A percentile compares a stretch with the other conserved stretches of the same genome.
Conservation (phyloP, 2,113 vertebrate genomes). For the Hylia prasina region DNA sequence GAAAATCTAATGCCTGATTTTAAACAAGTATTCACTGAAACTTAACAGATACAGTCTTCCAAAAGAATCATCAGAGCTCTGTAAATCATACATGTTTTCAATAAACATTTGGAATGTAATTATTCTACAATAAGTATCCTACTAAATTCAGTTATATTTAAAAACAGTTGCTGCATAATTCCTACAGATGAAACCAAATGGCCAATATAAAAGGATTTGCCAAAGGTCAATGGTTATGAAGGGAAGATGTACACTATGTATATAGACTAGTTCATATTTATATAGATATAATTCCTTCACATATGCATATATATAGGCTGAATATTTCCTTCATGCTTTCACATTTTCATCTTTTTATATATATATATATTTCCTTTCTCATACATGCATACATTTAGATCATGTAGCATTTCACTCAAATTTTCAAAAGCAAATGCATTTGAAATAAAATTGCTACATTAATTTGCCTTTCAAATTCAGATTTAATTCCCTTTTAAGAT, state of each 20-base stretch:
- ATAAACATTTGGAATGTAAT: slow-evolving; percentile 35
- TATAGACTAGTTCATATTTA: neutral
- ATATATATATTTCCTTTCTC: neutral
- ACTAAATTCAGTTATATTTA: neutral
- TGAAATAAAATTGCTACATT: neutral
- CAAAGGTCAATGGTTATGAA: neutral
- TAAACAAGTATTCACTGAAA: slow-evolving; percentile 13
- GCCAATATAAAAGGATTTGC: neutral
- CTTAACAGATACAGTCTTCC: slow-evolving; percentile 23
- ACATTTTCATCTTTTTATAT: neutral
- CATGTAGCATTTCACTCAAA: neutral
- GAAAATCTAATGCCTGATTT: neutral
- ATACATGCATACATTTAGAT: neutral
- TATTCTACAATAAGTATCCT: neutral
- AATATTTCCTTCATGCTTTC: neutral
- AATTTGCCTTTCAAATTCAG: neutral
- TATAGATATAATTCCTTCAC: neutral
- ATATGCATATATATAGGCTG: neutral
- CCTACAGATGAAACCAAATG: neutral
- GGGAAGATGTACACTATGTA: neutral
- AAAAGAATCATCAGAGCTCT: neutral
- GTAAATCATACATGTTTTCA: neutral
- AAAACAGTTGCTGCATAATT: neutral
- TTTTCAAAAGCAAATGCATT: neutral
- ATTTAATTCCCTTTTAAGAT: neutral